Evolutionary conservation across 2,113 vertebrate genomes (phyloP).

Genomic region (Brachyhypopomus gauderio): DNA sequence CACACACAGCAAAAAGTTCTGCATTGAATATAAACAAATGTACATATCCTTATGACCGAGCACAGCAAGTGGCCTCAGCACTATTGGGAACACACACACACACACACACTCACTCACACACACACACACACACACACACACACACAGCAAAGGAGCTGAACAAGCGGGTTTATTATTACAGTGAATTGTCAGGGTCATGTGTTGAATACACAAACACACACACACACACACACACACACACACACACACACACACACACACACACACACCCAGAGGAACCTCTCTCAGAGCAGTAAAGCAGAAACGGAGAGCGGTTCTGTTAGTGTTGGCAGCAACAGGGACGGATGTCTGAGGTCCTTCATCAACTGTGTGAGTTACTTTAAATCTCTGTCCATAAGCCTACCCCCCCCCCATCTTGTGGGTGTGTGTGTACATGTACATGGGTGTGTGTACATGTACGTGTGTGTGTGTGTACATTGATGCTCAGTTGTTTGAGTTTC

Average conservation of each 20-base stretch:
- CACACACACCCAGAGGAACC: not conserved
- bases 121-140: slow-evolving; percentile 1
- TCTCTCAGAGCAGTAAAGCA: not conserved
- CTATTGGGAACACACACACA: not conserved
- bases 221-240: slow-evolving; percentile 17
- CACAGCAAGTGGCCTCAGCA: not conserved
- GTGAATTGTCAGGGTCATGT: slow-evolving; percentile 5
- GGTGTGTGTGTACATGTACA: too few species aligned
- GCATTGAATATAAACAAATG: slow-evolving; percentile 16
- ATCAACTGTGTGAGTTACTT: slow-evolving; percentile 24
- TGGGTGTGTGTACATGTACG: not conserved
- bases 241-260: not conserved
- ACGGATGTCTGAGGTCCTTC: slow-evolving; percentile 25
- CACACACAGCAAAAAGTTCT: not conserved
- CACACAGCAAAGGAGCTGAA: not conserved
- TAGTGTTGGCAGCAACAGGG: not conserved
- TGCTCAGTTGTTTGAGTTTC: slow-evolving; percentile 43
- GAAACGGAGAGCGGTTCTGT: not conserved
- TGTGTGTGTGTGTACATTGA: slow-evolving; percentile 26
- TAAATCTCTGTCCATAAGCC: slow-evolving; percentile 48
- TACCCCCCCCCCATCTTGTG: not conserved
- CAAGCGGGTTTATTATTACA: slow-evolving; percentile 13
- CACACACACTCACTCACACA: too few species aligned
- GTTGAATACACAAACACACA: not conserved
- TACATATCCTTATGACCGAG: not conserved